Evolutionary conservation across 1,140 invertebrate species (phyloP).

Genomic region (Geopemphigus sp.): DNA sequence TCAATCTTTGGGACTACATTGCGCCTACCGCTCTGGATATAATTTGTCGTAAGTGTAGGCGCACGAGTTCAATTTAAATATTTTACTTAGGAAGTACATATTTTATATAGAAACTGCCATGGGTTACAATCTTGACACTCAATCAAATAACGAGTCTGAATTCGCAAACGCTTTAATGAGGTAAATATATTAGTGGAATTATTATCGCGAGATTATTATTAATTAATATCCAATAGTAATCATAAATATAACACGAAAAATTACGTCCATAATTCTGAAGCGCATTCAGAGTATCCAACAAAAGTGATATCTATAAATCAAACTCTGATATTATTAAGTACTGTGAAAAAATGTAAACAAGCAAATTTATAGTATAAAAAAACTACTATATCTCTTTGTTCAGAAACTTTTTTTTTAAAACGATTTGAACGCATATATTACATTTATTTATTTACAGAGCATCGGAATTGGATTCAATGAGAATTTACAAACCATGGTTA

Average conservation of each 20-base stretch:
- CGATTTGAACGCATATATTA: too few relatives aligned
- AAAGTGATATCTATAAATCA: too few relatives aligned
- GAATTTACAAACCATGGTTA: slow-evolving; percentile 53
- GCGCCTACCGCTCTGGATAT: slow-evolving; percentile 73
- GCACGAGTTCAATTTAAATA: background rate
- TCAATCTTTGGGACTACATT: slow-evolving; percentile 58
- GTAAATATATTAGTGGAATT: slow-evolving; percentile 36
- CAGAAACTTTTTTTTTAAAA: too few relatives aligned
- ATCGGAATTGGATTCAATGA: slow-evolving; percentile 43
- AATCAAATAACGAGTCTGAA: slow-evolving; percentile 62
- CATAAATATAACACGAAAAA: too few relatives aligned
- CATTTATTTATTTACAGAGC: slow-evolving; percentile 19
- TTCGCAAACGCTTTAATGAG: slow-evolving; percentile 51
- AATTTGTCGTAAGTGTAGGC: slow-evolving; percentile 71
- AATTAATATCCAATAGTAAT: too few relatives aligned
- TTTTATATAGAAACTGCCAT: slow-evolving; percentile 74
- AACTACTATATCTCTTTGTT: too few relatives aligned
- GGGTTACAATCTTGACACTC: slow-evolving; percentile 74
- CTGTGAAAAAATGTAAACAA: too few relatives aligned
- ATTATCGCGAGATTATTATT: background rate
- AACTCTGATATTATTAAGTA: background rate
- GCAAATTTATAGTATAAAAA: too few relatives aligned
- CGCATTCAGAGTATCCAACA: too few relatives aligned
- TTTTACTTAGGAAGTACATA: background rate
- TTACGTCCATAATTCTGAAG: too few relatives aligned